Conservation (phyloP, 2,113 vertebrate species). For the Porphyrio hochstetteri region DNA sequence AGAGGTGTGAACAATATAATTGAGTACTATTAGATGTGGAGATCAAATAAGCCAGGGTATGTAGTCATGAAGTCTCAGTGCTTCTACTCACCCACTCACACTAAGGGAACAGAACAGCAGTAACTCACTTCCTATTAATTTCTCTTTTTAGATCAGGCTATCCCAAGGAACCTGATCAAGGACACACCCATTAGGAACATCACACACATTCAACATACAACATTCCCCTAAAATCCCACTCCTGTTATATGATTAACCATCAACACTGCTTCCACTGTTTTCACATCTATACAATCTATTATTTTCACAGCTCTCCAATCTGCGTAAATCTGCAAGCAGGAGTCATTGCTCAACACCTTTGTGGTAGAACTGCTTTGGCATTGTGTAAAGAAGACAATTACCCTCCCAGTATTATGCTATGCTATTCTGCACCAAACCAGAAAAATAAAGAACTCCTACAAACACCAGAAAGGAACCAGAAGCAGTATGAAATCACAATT, state of each 20-base stretch:
- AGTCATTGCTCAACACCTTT: not conserved
- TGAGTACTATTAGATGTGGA: not conserved
- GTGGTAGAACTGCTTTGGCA: not conserved
- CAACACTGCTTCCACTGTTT: not conserved
- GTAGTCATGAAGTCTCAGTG: rapidly evolving
- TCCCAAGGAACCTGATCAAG: not conserved
- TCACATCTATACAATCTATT: not conserved
- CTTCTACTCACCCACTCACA: not conserved
- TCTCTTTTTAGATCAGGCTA: not conserved
- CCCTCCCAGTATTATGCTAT: not conserved
- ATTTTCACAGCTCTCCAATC: not conserved
- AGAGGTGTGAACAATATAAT: not conserved
- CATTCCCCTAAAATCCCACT: rapidly evolving
- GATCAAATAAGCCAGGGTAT: not conserved
- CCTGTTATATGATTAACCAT: not conserved
- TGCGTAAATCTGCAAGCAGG: not conserved
- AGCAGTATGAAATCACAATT: not conserved
- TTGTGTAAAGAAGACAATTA: not conserved
- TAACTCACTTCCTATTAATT: not conserved
- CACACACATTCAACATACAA: not conserved
- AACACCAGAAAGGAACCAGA: not conserved
- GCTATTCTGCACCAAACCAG: not conserved
- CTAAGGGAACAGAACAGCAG: not conserved
- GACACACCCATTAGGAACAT: not conserved
- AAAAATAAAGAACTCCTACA: not conserved